Percentiles rank a stretch among this genome's conserved stretches.
Conservation (phyloP, 2,888 invertebrate species). For the Dyspetes luteomarginatus region DNA sequence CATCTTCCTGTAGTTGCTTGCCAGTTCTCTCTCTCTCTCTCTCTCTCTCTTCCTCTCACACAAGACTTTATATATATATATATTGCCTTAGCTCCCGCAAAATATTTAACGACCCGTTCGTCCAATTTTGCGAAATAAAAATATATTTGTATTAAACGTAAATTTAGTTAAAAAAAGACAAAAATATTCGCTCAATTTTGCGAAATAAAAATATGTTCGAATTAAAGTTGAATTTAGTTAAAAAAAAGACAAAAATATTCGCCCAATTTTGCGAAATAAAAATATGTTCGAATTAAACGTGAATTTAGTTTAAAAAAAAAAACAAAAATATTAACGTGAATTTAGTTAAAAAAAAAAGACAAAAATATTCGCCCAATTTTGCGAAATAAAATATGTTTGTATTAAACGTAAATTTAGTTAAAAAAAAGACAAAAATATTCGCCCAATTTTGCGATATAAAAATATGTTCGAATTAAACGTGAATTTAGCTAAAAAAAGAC, state of each 20-base stretch:
- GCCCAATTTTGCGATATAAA: not conserved
- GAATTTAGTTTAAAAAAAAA: not conserved
- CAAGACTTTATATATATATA: not conserved
- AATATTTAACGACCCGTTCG: not conserved
- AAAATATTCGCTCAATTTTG: not conserved
- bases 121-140: not conserved
- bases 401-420: not conserved
- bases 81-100: not conserved
- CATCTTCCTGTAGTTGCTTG: conserved; percentile 1
- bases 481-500: not conserved
- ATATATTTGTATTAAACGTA: not conserved
- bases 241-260: no score
- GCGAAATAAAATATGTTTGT: no score
- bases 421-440: no score
- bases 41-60: not conserved
- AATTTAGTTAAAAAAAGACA: no score
- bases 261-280: not conserved
- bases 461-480: no score
- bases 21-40: not conserved
- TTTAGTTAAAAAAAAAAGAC: not conserved
- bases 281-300: no score
- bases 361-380: not conserved
- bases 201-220: no score
- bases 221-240: not conserved
- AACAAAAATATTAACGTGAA: not conserved